phyloP scores from a whole-genome alignment of 2,888 invertebrate genomes.

The Siphlonurus alternatus region DNA sequence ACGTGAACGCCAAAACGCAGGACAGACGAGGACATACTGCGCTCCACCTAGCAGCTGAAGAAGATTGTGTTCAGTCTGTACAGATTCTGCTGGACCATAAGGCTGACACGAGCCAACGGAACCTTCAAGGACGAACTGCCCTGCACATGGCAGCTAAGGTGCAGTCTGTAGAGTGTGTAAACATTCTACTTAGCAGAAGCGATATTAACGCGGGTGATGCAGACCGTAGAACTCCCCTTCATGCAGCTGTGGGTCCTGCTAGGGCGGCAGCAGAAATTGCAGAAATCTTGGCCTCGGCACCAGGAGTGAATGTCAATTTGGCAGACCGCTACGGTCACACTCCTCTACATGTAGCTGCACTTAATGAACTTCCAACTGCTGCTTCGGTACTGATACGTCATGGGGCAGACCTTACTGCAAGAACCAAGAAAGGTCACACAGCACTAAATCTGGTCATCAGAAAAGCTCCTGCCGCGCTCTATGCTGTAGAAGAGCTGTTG shows the following conservation, averaged over 20 bases:
- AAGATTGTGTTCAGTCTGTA: slow-evolving; percentile 67
- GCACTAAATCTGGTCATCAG: slow-evolving; percentile 71
- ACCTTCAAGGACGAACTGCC: slow-evolving; percentile 67
- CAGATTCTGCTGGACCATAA: slow-evolving; percentile 53
- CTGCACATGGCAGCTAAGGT: slow-evolving; percentile 69
- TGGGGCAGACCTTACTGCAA: slow-evolving; percentile 77
- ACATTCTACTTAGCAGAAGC: slow-evolving; percentile 52
- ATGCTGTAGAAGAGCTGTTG: slow-evolving; percentile 64
- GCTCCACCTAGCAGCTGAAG: slow-evolving; percentile 74
- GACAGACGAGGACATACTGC: slow-evolving; percentile 56
- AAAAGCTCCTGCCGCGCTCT: slow-evolving; percentile 71
- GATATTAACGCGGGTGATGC: slow-evolving; percentile 66
- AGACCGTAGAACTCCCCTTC: slow-evolving; percentile 64
- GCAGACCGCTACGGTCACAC: slow-evolving; percentile 76
- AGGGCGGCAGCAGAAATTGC: slow-evolving; percentile 67
- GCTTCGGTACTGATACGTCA: slow-evolving; percentile 69
- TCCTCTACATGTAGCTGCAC: slow-evolving; percentile 67
- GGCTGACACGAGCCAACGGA: slow-evolving; percentile 56
- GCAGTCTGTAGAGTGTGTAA: slow-evolving; percentile 65
- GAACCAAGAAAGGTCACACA: slow-evolving; percentile 72
- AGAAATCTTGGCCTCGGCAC: slow-evolving; percentile 59
- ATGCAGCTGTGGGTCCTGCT: slow-evolving; percentile 72
- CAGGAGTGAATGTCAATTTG: slow-evolving; percentile 27
- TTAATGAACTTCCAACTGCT: slow-evolving; percentile 70
- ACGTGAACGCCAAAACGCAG: slow-evolving; percentile 51